Percentiles rank a stretch among this genome's conserved stretches.
phyloP scores from a whole-genome alignment of 2,888 invertebrate genomes.

The Mesorhabditis sp. region DNA sequence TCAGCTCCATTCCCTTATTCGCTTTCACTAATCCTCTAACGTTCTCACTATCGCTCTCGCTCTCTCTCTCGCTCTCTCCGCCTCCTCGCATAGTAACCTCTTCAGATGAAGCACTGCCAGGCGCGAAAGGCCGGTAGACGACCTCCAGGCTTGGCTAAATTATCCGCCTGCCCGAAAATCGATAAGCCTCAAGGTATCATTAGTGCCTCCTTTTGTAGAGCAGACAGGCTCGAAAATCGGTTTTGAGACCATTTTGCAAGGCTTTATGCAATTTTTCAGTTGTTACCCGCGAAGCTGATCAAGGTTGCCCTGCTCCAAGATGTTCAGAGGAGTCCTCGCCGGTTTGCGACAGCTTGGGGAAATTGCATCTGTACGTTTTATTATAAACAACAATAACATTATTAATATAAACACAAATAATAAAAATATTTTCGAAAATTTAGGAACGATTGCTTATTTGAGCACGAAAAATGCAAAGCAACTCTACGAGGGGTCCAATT shows the following conservation, averaged over 20 bases:
- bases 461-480: constrained; percentile 1
- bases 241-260: too few species aligned
- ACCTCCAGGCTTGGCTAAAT: background rate
- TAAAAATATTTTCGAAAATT: background rate
- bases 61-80: background rate
- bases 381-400: background rate
- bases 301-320: background rate
- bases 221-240: too few species aligned
- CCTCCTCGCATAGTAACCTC: background rate
- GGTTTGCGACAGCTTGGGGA: background rate
- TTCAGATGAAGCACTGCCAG: background rate
- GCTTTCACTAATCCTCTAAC: background rate
- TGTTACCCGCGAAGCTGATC: too few species aligned
- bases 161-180: background rate
- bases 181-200: background rate
- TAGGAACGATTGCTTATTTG: background rate
- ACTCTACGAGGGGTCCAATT: background rate
- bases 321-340: constrained; percentile 1
- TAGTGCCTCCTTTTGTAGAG: too few species aligned
- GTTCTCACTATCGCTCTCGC: background rate
- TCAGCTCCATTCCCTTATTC: too few species aligned
- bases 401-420: background rate
- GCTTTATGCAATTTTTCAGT: too few species aligned
- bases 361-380: background rate
- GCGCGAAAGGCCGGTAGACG: background rate